These are phyloP conservation scores for Nephotettix cincticeps DNA, from an alignment of 1,140 invertebrate species.

Conservation along the genomic window DNA sequence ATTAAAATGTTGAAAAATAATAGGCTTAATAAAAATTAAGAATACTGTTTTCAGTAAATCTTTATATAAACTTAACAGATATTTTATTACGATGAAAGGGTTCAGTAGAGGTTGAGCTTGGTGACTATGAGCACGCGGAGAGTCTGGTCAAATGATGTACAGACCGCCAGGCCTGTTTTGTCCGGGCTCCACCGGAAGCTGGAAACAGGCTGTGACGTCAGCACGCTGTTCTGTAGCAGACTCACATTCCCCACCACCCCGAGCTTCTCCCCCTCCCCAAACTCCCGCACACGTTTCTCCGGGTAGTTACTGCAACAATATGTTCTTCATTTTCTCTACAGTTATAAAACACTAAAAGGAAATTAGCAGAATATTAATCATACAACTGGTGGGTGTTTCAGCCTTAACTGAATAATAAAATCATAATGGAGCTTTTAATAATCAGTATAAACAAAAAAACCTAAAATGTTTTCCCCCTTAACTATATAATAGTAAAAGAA, in stretches of 20 bases:
- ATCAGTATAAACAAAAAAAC: too few species aligned
- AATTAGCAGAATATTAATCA: too few species aligned
- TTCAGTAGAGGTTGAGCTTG: conserved; percentile 71
- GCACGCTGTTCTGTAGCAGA: conserved; percentile 73
- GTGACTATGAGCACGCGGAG: conserved; percentile 87
- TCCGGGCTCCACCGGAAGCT: conserved; percentile 91
- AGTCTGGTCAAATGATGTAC: conserved; percentile 90
- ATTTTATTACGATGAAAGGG: too few species aligned
- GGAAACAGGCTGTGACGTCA: conserved; percentile 88
- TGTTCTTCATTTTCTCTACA: neutral
- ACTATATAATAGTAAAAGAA: too few species aligned
- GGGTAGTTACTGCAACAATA: conserved; percentile 75
- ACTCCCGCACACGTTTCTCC: conserved; percentile 64
- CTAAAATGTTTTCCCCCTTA: too few species aligned
- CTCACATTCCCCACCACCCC: conserved; percentile 76
- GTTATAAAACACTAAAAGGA: conserved; percentile 14
- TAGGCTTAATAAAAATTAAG: too few species aligned
- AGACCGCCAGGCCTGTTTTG: conserved; percentile 83
- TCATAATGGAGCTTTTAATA: too few species aligned
- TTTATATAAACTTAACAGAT: too few species aligned
- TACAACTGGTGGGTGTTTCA: too few species aligned
- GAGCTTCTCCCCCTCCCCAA: conserved; percentile 64
- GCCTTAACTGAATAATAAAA: too few species aligned
- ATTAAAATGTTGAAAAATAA: too few species aligned
- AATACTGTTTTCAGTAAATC: too few species aligned